These are phyloP conservation scores for Bubo blakistoni DNA, from an alignment of 2,113 vertebrate genomes.

Conservation along the genomic window DNA sequence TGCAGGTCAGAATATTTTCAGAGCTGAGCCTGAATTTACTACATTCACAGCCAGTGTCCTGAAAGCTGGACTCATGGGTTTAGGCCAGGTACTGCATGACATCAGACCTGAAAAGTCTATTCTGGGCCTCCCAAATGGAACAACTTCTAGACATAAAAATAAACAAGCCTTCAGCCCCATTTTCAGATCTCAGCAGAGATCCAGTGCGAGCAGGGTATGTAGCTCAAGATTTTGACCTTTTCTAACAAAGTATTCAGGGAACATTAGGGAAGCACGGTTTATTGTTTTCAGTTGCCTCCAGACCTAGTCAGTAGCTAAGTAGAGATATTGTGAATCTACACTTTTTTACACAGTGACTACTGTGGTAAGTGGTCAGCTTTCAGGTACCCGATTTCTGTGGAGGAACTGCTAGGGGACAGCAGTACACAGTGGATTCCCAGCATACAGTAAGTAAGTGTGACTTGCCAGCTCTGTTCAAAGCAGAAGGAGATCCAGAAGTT, in stretches of 20 bases:
- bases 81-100: background rate
- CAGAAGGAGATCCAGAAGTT: background rate
- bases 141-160: background rate
- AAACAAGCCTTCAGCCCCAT: background rate
- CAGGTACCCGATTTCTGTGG: accelerated
- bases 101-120: background rate
- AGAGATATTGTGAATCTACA: background rate
- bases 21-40: background rate
- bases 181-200: background rate
- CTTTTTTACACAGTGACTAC: background rate
- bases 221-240: background rate
- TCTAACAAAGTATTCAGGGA: background rate
- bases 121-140: background rate
- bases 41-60: background rate
- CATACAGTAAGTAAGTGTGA: no score
- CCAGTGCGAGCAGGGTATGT: background rate
- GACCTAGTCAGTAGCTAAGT: background rate
- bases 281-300: background rate
- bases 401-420: background rate
- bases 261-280: background rate
- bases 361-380: background rate
- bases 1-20: background rate
- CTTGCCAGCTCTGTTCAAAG: background rate
- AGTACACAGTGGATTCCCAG: background rate
- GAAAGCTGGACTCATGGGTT: background rate